Conservation (phyloP, 2,113 vertebrate genomes). For the Chaetops frenatus region DNA sequence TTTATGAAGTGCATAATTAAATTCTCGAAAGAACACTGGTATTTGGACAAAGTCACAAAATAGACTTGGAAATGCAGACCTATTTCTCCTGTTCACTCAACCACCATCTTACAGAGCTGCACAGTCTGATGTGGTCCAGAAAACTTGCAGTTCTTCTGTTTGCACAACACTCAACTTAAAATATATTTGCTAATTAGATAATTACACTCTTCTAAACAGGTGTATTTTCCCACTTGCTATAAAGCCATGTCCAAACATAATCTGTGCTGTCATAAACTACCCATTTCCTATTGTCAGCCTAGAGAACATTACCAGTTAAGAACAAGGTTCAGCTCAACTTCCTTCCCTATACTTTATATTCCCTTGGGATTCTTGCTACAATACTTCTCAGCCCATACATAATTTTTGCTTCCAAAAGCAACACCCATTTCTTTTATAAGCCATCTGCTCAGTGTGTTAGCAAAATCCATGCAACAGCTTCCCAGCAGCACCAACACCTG, state of each 20-base stretch:
- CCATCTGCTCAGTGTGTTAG: background rate
- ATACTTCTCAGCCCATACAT: background rate
- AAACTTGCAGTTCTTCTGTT: background rate
- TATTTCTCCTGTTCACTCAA: background rate
- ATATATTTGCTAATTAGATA: background rate
- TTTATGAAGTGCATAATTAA: background rate
- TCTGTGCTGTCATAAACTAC: background rate
- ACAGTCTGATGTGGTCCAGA: background rate
- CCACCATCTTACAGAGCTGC: background rate
- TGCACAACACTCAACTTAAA: background rate
- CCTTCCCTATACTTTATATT: background rate
- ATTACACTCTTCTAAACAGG: background rate
- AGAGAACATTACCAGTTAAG: background rate
- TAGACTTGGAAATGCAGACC: background rate
- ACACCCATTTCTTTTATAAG: background rate
- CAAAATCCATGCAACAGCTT: background rate
- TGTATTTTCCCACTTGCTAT: background rate
- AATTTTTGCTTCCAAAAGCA: background rate
- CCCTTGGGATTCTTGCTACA: background rate
- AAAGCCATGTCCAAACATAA: background rate
- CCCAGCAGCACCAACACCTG: constrained; percentile 23
- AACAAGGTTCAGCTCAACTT: background rate
- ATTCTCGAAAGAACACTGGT: background rate
- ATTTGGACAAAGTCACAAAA: background rate
- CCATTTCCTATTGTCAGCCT: background rate